Evolutionary conservation across 2,888 invertebrate genomes (phyloP).

Genomic region (Cataglyphis livida): DNA sequence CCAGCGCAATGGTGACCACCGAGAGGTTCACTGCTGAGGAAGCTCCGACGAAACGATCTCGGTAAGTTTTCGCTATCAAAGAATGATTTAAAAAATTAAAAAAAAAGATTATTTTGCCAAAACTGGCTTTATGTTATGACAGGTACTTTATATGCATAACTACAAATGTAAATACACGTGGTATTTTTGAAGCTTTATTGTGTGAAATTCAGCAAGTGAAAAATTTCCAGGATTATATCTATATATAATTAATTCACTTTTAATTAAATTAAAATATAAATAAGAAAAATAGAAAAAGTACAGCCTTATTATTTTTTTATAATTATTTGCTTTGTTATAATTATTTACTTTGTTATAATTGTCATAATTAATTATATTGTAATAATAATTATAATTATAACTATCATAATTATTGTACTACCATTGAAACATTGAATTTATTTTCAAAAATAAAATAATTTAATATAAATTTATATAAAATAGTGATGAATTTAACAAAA

Average conservation of each 20-base stretch:
- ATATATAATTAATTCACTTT: not conserved
- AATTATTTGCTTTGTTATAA: too few relatives aligned
- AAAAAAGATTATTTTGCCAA: not conserved
- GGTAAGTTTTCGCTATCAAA: conserved; percentile 83
- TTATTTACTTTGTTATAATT: not conserved
- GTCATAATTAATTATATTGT: too few relatives aligned
- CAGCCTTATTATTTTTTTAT: not conserved
- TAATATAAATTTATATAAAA: too few relatives aligned
- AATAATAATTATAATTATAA: not conserved
- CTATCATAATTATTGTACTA: too few relatives aligned
- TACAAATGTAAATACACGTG: not conserved
- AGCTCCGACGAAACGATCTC: conserved; percentile 86
- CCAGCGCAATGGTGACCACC: conserved; percentile 83
- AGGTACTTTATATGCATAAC: not conserved
- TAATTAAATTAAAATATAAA: not conserved
- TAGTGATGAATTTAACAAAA: not conserved
- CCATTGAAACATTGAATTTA: not conserved
- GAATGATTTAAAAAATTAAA: not conserved
- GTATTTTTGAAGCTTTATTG: not conserved
- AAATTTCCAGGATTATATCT: not conserved
- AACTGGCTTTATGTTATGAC: not conserved
- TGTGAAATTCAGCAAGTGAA: not conserved
- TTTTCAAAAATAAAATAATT: not conserved
- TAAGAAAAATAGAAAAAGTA: not conserved
- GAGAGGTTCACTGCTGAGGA: conserved; percentile 85